Evolutionary conservation across 2,797 vertebrate species (phyloP), one percentile per base, ranked within the genome.

Genomic region (Clarias platycephalus): DNA sequence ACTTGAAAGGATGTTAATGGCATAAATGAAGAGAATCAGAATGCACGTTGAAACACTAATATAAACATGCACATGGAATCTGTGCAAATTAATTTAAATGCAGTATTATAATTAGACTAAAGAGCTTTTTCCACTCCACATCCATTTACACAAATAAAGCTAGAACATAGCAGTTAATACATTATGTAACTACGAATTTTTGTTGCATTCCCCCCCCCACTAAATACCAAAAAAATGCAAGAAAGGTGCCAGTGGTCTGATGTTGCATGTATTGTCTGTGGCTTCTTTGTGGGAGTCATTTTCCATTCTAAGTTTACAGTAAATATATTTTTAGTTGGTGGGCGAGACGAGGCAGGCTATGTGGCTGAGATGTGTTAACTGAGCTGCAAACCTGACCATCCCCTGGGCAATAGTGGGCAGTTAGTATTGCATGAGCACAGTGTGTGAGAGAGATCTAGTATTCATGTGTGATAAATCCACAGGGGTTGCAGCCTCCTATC

Each of bases 371-470:
- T 84, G 80, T 78, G 86, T 88, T 86, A 87, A 89, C 86, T 63
- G 86, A 90, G 85, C 86, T 88, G 86, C 85, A 85, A 88, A 87
- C 84, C 83, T 85, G 86, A 84, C 85, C 86, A 86, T 88, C 86
- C 88, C 88, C 53, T 84, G 86, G 85, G 85, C 74, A 81, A 64
- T 49, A 64, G 63, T 24, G 40, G 37, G 1, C 78, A 88, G 88
- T 89, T 88, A 88, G 85, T 86, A 86, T 90, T 90, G 84, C 89
- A 90, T 76, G 76, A 82, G 84, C 82, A 70, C 70, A 55, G 85
- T 82, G 83, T 86, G 85, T 75, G 71, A 83, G 84, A 79, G 81
- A 86, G 87, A 88, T 88, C 86, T 87, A 85, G 86, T 88, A 89
- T 89, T 85, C 86, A 86, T 86, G 82, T 88, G 83, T 87, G 84